A percentile compares a stretch with the other conserved stretches of the same genome.
These are phyloP conservation scores for Aphrocallistes beatrix DNA, from an alignment of 37 sponge, comb jelly and placozoan species.

Conservation along the genomic window DNA sequence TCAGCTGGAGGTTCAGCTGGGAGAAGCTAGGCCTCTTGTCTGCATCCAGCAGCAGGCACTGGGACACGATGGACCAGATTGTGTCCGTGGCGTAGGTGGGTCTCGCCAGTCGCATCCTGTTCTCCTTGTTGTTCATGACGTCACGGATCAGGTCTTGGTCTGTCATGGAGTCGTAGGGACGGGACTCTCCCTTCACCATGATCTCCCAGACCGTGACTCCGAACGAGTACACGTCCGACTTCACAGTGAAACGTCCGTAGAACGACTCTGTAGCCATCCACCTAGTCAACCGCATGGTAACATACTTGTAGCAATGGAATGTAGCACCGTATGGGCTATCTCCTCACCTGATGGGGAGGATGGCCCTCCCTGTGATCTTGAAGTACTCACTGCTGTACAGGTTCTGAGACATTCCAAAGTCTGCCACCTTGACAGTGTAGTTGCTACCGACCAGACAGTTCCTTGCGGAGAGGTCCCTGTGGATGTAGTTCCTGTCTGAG, in stretches of 20 bases:
- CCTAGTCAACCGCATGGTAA: background rate
- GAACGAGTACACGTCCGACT: slow-evolving; percentile 58
- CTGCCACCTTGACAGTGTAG: slow-evolving; percentile 50
- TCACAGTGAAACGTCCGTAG: slow-evolving; percentile 65
- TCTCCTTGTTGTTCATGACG: background rate
- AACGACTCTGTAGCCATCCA: slow-evolving; percentile 76
- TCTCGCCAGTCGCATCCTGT: background rate
- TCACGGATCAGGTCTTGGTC: slow-evolving; percentile 42
- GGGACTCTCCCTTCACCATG: slow-evolving; percentile 41
- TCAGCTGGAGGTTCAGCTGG: background rate
- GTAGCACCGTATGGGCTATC: too few species aligned
- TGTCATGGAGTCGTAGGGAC: slow-evolving; percentile 43
- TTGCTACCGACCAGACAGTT: slow-evolving; percentile 51
- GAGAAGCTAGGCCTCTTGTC: background rate
- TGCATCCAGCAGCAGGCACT: background rate
- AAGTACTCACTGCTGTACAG: slow-evolving; percentile 52
- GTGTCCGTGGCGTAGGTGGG: background rate
- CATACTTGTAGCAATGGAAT: too few species aligned
- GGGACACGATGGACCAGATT: background rate
- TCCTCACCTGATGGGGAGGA: slow-evolving; percentile 45
- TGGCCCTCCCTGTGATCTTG: slow-evolving; percentile 35
- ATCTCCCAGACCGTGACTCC: slow-evolving; percentile 81
- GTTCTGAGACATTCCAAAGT: slow-evolving; percentile 68
- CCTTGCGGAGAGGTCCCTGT: slow-evolving; percentile 53
- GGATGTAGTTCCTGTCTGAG: slow-evolving; percentile 36